These are phyloP conservation scores for Pristionchus entomophagus DNA, from an alignment of 2,888 invertebrate species.

Conservation along the genomic window DNA sequence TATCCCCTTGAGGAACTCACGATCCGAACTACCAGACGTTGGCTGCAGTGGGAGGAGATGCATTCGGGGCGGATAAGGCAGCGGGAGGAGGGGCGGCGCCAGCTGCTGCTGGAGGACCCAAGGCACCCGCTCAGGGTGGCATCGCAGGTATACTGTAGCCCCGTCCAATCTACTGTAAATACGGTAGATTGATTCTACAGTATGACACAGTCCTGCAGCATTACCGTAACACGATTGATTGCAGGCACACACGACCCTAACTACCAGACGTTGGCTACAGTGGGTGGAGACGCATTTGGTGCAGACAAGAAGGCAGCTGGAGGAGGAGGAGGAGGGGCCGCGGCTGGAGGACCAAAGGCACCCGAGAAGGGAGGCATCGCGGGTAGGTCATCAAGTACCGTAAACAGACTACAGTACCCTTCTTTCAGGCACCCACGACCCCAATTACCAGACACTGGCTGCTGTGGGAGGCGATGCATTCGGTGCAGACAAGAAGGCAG, in stretches of 20 bases:
- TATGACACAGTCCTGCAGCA: too few species aligned
- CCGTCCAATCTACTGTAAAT: too few species aligned
- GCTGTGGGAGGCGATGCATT: background rate
- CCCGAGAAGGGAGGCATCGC: background rate
- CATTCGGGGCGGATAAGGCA: background rate
- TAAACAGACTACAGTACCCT: background rate
- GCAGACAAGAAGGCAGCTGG: conserved; percentile 7
- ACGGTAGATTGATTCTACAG: too few species aligned
- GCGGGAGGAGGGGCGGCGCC: background rate
- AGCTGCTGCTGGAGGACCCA: background rate
- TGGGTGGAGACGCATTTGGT: background rate
- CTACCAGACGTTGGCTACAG: conserved; percentile 18
- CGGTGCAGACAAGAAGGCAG: background rate
- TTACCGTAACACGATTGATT: too few species aligned
- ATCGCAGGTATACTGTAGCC: conserved; percentile 11
- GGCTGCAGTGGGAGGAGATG: background rate
- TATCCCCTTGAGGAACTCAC: background rate
- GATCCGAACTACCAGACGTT: conserved; percentile 30
- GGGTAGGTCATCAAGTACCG: background rate
- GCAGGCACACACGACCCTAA: conserved; percentile 14
- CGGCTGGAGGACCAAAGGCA: background rate
- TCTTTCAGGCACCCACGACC: too few species aligned
- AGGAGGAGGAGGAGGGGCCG: background rate
- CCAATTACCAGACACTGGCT: background rate
- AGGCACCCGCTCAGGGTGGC: background rate